Evolutionary conservation across 2,888 invertebrate species (phyloP), one percentile per base, ranked within the genome.

Genomic region (Mythimna loreyi): DNA sequence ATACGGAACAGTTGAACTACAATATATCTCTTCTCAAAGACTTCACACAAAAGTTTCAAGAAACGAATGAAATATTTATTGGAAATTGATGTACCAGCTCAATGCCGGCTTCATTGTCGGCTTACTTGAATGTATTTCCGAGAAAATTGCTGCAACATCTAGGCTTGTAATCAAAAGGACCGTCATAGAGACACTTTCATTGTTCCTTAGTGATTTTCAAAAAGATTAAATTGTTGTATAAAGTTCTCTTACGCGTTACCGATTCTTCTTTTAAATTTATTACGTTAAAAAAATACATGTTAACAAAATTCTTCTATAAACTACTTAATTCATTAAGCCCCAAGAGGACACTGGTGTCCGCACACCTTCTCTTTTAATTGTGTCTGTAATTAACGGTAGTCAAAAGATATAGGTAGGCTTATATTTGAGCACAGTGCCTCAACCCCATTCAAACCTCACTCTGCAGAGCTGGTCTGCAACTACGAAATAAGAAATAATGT

Each of bases 141-240:
- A 50, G 43, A n/a, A 55, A 60, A 55, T 55, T 19, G 19, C 6
- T 43, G 25, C 23, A 49, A 47, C 19, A 28, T 45, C 21, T n/a
- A n/a, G n/a, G n/a, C n/a, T 71, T 71, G 50, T 36, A 60, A 23
- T 40, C 21, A 43, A 52, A 70, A 33, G 40, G 40, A 52, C 4
- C 33, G 21, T 40, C 56, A 13, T 21, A 40, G 43, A 8, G 3
- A 13, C 30, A 25, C 23, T 19, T 25, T 28, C 28, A 28, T 28
- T 28, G 28, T 28, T 28, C 4, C 28, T 4, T 28, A 4, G 4
- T 28, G 28, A 5, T 49, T 47, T 9, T 23, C 21, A 23, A 49
- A 9, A 40, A 5, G 5, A 19, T n/a, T 6, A n/a, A n/a, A 8
- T 45, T 45, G 7, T 6, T 3, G 3, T 36, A 25, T 36, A 13